Conservation (phyloP, 2,888 invertebrate species). For the Pammene aurita region DNA sequence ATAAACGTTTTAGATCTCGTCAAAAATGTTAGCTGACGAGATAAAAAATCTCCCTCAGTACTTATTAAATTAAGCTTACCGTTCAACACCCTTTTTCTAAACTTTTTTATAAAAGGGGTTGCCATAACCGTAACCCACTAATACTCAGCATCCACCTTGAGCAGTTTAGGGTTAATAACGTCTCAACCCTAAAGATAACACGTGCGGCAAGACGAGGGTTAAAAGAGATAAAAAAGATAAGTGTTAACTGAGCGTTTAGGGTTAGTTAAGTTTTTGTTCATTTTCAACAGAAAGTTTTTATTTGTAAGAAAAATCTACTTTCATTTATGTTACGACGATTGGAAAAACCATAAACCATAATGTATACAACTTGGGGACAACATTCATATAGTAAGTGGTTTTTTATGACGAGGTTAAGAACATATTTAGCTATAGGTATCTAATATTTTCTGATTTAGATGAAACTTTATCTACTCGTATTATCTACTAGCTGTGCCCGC, state of each 20-base stretch:
- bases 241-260: constrained; percentile 42
- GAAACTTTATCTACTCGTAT: too few species aligned
- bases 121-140: constrained; percentile 40
- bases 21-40: constrained; percentile 8
- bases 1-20: constrained; percentile 12
- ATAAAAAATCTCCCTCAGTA: constrained; percentile 27
- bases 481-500: too few species aligned
- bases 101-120: constrained; percentile 29
- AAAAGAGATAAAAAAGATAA: constrained; percentile 50
- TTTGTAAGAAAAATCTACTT: neutral
- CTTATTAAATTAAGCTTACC: constrained; percentile 39
- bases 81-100: constrained; percentile 26
- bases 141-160: constrained; percentile 63
- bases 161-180: constrained; percentile 69
- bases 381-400: too few species aligned
- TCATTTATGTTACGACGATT: too few species aligned
- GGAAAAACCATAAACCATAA: too few species aligned
- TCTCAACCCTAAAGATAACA: constrained; percentile 63
- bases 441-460: too few species aligned
- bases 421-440: too few species aligned
- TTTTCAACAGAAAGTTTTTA: constrained; percentile 4
- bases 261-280: constrained; percentile 31
- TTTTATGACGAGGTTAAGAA: too few species aligned
- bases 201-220: constrained; percentile 72
- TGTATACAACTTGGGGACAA: too few species aligned